Conservation (phyloP, 37 sponge, comb jelly and placozoan genomes). For the Ianthella basta region DNA sequence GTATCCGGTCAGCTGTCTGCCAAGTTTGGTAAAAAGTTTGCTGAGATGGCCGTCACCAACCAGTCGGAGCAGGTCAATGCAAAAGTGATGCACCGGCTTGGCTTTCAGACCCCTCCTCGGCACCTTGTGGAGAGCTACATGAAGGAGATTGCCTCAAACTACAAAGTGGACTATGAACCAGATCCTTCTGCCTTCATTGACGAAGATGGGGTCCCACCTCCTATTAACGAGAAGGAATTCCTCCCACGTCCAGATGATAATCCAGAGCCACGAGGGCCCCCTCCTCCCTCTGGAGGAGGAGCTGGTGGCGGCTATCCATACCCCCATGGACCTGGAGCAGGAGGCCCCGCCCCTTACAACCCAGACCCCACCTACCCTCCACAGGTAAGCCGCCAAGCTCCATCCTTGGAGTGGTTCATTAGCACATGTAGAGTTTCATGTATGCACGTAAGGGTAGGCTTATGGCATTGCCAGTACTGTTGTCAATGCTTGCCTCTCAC, state of each 20-base stretch:
- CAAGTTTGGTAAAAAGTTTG: conserved; percentile 96
- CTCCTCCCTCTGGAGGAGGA: background rate
- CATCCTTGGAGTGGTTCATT: no score
- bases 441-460: no score
- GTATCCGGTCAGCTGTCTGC: conserved; percentile 75
- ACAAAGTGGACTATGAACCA: conserved; percentile 88
- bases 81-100: conserved; percentile 91
- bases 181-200: conserved; percentile 85
- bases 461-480: background rate
- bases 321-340: background rate
- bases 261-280: background rate
- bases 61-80: conserved; percentile 81
- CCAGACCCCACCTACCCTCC: conserved; percentile 26
- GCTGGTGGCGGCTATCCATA: no score
- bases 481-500: background rate
- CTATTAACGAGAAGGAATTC: conserved; percentile 43
- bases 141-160: conserved; percentile 93
- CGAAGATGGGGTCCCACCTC: conserved; percentile 24
- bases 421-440: no score
- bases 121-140: conserved; percentile 95
- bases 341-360: conserved; percentile 15
- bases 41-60: conserved; percentile 90
- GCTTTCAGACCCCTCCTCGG: conserved; percentile 83
- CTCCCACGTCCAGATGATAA: conserved; percentile 22
- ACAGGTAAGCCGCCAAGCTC: background rate